Base-by-base conservation (phyloP, 2,113 vertebrate genomes). In the Tetrao urogallus region DNA sequence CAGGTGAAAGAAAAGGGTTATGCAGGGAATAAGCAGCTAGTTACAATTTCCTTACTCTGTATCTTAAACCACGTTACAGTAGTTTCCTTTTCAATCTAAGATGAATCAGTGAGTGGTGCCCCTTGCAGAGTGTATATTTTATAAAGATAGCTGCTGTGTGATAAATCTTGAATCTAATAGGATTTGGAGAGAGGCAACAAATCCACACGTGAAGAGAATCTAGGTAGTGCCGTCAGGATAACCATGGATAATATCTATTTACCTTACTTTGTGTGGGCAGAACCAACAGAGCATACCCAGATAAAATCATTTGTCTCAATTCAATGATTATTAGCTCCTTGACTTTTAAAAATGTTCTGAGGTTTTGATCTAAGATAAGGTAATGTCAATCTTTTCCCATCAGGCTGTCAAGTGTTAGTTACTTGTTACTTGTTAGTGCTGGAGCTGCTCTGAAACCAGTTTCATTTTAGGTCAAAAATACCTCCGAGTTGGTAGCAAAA, bases 71-170 rank as follows among this genome's bases (percentile, higher is more conserved):
- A 57, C 32, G 5, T 17, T 25, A 20, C 14, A 48, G 21, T 61
- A 61, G 40, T 73, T 48, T 38, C 34, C 21, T 4, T 43, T 12
- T 66, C 21, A 38, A 17, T 42, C 47, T 73, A 38, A 78, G n/a
- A 2, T 73, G 34, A 45, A 56, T 67, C 60, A 38, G 47, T 8
- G 22, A 42, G 40, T 2, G 1, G n/a, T 60, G 19, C 20, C 25
- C 11, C 42, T 45, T 54, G 30, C 28, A 52, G 57, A 81, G 45
- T 25, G n/a, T 28, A 17, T 13, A 18, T n/a, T 18, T 65, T 30
- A 17, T 10, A 52, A 58, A 57, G 45, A 54, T 7, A 32, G 45
- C 13, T 0, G 0, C 11, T 16, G 6, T 36, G 12, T 47, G 34
- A 28, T 54, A 14, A 0, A 2, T n/a, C 63, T 47, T 40, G 28